Base-by-base conservation (phyloP, 2,113 vertebrate genomes). In the Monopterus albus region DNA sequence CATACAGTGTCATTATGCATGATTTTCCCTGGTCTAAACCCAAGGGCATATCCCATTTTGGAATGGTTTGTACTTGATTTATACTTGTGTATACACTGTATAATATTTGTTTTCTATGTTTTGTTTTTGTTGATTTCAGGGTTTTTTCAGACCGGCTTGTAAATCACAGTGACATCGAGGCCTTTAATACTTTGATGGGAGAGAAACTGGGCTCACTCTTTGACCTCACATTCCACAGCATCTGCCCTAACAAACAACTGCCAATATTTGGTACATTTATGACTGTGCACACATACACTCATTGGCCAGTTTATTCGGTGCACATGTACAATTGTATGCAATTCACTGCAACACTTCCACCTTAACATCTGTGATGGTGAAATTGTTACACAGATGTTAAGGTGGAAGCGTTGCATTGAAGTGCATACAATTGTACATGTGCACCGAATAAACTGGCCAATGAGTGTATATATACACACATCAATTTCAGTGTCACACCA, bases 131-230 rank as follows among this genome's bases (percentile, higher is more conserved):
- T 52, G 33, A 11, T 90, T 75, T 38, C 85, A 97, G 96, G 80
- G 96, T 97, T 65, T 96, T 97, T 81, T 96, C 96, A 0, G 96
- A 97, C 72, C 93, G 95, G 0, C 91, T 97, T 40, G 93, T 96
- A 39, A 94, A 96, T 17, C 53, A 75, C 0, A 40, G 75, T 28
- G 96, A 97, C 83, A 82, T 69, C 74, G 94, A 95, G 33, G 86
- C 92, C n/a, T 97, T 97, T 25, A 12, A 87, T 40, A 67, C 39
- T 38, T 80, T 97, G 52, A 38, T 97, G 49, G 87, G 86, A 2
- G 94, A 96, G 68, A 96, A 94, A 65, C 87, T 97, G 7, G 93
- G 85, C 46, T 91, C 91, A 9, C 84, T 92, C 59, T 96, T 97
- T 35, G 91, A 95, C 87, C 80, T 96, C 65, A 93, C 93, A 0